phyloP scores from a whole-genome alignment of 1,140 invertebrate genomes.

The Ostrea denselamellosa region DNA sequence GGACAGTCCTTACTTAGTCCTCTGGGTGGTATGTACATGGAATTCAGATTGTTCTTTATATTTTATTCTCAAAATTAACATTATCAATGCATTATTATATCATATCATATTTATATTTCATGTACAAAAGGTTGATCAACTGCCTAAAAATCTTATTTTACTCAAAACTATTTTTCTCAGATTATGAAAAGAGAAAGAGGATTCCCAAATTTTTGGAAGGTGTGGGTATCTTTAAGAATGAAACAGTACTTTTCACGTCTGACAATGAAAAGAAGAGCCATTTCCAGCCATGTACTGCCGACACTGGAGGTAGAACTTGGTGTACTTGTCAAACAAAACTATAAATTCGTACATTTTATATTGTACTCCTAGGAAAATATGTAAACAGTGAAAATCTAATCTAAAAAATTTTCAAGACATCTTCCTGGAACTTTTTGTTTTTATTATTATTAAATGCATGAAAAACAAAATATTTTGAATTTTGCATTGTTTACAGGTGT shows the following conservation, averaged over 20 bases:
- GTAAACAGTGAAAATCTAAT: too few relatives aligned
- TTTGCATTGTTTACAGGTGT: conserved; percentile 37
- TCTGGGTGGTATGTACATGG: background rate
- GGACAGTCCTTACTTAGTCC: background rate
- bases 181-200: conserved; percentile 52
- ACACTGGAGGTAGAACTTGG: background rate
- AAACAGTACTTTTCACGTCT: conserved; percentile 47
- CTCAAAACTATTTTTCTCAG: conserved; percentile 23
- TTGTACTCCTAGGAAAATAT: background rate
- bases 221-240: background rate
- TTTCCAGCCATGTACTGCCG: conserved; percentile 6
- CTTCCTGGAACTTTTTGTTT: background rate
- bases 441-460: background rate
- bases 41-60: too few relatives aligned
- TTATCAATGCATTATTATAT: too few relatives aligned
- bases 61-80: too few relatives aligned
- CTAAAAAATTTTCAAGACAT: background rate
- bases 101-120: too few relatives aligned
- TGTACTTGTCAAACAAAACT: too few relatives aligned
- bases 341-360: too few relatives aligned
- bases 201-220: conserved; percentile 49
- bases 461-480: background rate
- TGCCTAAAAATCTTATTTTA: too few relatives aligned
- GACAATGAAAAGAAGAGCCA: background rate
- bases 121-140: too few relatives aligned